These are phyloP conservation scores for Aleiodes alternator DNA, from an alignment of 2,888 invertebrate genomes.

Conservation along the genomic window DNA sequence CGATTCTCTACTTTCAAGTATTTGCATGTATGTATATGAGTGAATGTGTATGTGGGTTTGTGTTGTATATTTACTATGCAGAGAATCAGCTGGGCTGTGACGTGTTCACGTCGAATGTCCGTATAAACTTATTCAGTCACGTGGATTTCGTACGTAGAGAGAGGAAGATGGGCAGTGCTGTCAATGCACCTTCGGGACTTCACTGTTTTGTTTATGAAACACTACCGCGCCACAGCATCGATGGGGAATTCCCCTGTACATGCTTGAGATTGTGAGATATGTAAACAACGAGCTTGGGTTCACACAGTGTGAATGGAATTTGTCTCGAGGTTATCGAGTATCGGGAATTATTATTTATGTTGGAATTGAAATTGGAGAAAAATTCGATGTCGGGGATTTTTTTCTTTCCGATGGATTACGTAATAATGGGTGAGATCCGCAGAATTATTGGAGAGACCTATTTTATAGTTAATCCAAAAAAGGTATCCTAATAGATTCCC, in stretches of 20 bases:
- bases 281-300: conserved; percentile 15
- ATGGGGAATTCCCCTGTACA: conserved; percentile 18
- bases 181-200: conserved; percentile 29
- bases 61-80: conserved; percentile 45
- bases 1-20: conserved; percentile 52
- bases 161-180: conserved; percentile 44
- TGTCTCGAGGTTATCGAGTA: not conserved
- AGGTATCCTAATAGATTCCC: too few species aligned
- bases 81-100: conserved; percentile 63
- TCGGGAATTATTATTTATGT: not conserved
- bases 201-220: conserved; percentile 7
- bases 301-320: conserved; percentile 21
- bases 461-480: too few species aligned
- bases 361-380: not conserved
- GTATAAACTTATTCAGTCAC: conserved; percentile 63
- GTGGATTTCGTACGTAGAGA: conserved; percentile 50
- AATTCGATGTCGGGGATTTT: too few species aligned
- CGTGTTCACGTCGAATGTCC: conserved; percentile 57
- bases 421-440: too few species aligned
- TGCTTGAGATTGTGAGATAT: conserved; percentile 17
- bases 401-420: too few species aligned
- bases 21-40: conserved; percentile 33
- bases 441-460: too few species aligned
- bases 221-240: not conserved
- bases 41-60: conserved; percentile 9